Evolutionary conservation across 2,113 vertebrate genomes (phyloP).

Genomic region (Eupsittula cactorum): DNA sequence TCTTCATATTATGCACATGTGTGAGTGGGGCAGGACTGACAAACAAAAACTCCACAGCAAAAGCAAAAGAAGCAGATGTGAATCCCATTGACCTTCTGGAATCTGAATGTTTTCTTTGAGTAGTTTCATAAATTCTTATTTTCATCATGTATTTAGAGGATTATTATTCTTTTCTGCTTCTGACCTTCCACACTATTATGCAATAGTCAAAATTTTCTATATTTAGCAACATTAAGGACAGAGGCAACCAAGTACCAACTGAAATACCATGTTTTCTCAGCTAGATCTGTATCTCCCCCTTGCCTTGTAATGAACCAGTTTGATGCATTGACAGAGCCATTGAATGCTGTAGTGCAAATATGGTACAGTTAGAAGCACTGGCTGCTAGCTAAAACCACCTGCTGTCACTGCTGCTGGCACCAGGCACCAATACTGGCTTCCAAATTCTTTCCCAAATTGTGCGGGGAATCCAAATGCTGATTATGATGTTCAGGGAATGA

Average conservation of each 20-base stretch:
- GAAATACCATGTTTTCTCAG: background rate
- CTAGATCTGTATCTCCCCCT: background rate
- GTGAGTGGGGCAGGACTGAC: accelerated
- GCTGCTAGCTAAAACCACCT: background rate
- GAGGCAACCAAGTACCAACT: background rate
- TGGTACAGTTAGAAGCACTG: background rate
- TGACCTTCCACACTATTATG: background rate
- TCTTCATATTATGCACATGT: background rate
- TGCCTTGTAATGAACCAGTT: background rate
- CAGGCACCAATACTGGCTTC: background rate
- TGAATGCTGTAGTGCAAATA: background rate
- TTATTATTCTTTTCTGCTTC: background rate
- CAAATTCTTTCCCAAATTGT: background rate
- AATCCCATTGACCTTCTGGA: background rate
- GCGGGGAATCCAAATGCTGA: background rate
- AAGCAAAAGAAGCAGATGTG: background rate
- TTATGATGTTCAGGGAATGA: background rate
- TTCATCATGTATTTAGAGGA: background rate
- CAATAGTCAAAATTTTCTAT: background rate
- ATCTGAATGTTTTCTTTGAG: background rate
- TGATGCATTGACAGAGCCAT: background rate
- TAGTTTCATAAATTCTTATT: background rate
- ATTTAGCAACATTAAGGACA: background rate
- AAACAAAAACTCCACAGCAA: background rate
- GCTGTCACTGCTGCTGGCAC: background rate